Evolutionary conservation across 2,113 vertebrate species (phyloP), one percentile per base, ranked within the genome.

Genomic region (Cyprinodon variegatus): DNA sequence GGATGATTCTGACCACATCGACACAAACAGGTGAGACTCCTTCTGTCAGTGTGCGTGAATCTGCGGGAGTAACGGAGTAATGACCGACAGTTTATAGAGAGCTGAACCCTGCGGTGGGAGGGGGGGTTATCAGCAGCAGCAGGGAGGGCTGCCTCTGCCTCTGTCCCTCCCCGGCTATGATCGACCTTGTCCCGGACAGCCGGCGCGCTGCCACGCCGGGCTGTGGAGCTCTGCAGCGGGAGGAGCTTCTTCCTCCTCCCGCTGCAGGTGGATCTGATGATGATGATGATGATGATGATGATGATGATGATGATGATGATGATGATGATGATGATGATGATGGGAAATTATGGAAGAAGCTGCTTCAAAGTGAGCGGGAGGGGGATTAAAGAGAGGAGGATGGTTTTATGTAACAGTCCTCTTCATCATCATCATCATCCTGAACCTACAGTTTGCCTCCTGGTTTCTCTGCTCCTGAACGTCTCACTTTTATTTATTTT

Each of bases 361-460:
- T 75, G 74, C 69, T 22, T 45, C 50, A 48, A 48, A 60, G 70
- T 2, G 76, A 62, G 61, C 67, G 10, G 50, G 77, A 73, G 61
- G 76, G 66, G 84, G 89, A 90, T 87, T 83, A 86, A 70, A 57
- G 57, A 76, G 70, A 41, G 65, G 74, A 73, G 83, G 66, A 77
- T 46, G 73, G 77, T 22, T 86, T 90, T 90, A 89, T 83, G 79
- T 91, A 87, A 90, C 90, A 72, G 45, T 57, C 74, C 59, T 69
- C 69, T 46, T 22, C 82, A 6, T 39, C 84, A 48, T 39, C 57
- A 70, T 61, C 67, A 66, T 62, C 71, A 20, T 61, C 65, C 36
- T 36, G 46, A 2, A 11, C 46, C 36, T 11, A 17, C 38, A 39
- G 5, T n/a, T 39, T 15, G 3, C 38, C 4, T 6, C 50, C 43